Evolutionary conservation across 2,797 vertebrate species (phyloP).

Genomic region (Gallinago nigripennis): DNA sequence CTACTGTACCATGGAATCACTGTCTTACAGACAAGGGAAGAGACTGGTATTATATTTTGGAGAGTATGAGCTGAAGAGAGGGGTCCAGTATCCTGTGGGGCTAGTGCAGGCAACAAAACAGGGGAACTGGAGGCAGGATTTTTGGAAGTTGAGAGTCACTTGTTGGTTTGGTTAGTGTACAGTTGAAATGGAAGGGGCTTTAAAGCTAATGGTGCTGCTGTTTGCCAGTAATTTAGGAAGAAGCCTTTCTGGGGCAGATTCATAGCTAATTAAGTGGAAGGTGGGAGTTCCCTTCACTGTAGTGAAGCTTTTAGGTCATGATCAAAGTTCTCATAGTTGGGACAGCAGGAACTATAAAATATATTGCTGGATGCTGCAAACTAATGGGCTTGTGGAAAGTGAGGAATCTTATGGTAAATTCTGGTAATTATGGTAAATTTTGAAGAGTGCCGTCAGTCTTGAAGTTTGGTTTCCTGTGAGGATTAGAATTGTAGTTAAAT

Average conservation of each 20-base stretch:
- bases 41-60: background rate
- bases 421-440: background rate
- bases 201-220: background rate
- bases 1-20: background rate
- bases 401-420: too few relatives aligned
- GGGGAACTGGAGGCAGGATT: background rate
- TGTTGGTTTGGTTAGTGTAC: background rate
- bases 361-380: background rate
- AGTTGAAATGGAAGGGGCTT: background rate
- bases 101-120: background rate
- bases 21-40: background rate
- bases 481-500: background rate
- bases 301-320: background rate
- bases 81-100: background rate
- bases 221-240: background rate
- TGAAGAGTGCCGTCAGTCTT: background rate
- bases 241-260: background rate
- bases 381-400: background rate
- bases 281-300: background rate
- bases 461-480: background rate
- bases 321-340: background rate
- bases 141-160: background rate
- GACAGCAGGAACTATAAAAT: background rate
- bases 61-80: background rate
- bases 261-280: background rate